Evolutionary conservation across 2,888 invertebrate genomes (phyloP).

Genomic region (Rapana venosa): DNA sequence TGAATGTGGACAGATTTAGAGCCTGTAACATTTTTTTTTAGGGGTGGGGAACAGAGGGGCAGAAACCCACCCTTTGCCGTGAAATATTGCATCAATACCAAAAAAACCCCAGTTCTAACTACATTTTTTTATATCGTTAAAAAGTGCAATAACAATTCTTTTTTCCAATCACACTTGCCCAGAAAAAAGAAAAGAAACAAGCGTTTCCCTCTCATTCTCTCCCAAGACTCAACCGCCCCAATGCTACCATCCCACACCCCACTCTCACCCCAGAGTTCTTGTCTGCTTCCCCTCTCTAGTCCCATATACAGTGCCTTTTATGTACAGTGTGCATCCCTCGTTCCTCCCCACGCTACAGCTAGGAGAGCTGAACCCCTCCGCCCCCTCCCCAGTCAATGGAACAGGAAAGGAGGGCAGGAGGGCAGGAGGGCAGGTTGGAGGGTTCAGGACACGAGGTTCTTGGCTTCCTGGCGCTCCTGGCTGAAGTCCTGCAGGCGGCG

Average conservation of each 20-base stretch:
- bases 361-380: no score
- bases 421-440: no score
- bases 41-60: neutral
- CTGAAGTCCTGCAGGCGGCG: conserved; percentile 63
- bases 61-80: neutral
- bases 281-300: no score
- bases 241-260: neutral
- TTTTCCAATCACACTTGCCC: neutral
- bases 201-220: neutral
- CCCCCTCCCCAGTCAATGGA: no score
- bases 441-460: conserved; percentile 5
- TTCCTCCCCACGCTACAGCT: no score
- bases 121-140: neutral
- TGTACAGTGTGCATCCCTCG: no score
- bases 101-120: neutral
- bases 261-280: no score
- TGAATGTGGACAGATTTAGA: no score
- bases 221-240: neutral
- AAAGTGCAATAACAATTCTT: neutral
- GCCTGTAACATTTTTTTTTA: neutral
- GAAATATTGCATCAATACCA: neutral
- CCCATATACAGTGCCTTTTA: no score
- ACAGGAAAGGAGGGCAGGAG: no score
- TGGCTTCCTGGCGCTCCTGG: conserved; percentile 60
- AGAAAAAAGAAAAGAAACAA: neutral